Base-by-base conservation (phyloP, 2,888 invertebrate species). In the Diplazon laetatorius region DNA sequence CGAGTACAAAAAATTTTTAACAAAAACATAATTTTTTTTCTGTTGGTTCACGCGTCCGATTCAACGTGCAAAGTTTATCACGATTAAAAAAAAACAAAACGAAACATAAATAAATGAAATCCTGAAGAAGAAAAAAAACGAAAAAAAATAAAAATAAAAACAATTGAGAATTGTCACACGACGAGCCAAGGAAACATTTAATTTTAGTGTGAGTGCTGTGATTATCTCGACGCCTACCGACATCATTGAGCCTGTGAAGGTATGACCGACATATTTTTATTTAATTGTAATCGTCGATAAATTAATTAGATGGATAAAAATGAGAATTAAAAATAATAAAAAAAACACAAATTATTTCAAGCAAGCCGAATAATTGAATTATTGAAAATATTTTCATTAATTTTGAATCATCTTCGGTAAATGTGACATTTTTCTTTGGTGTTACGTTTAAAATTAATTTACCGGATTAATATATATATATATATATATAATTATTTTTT, bases 161-260 rank as follows among this genome's bases (percentile, higher is more conserved):
- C n/a, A n/a, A n/a, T n/a, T n/a, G n/a, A n/a, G n/a, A n/a, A n/a
- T n/a, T n/a, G 20, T 50, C 68, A 35, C 71, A 62, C n/a, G 46
- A 12, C 65, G 48, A 65, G 9, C 60, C 60, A 71, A 71, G 78
- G 72, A 75, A 71, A 70, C 52, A 63, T 71, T 57, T 48, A 55
- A 68, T 68, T 48, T 57, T 66, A 68, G 71, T 65, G 55, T 42
- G 12, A 71, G 75, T 68, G 78, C 44, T 68, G 78, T 78, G 78
- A 72, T 60, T 63, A 63, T 16, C 3, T 30, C 68, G 55, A 30
- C 63, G 30, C 12, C 14, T 65, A 60, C 60, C 48, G 12, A 55
- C 62, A 52, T 60, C 42, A 6, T 16, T 44, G 22, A 55, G 55
- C 12, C 71, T 42, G 71, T 39, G 35, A 65, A n/a, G 78, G 75